Base-by-base conservation (phyloP, 2,888 invertebrate genomes). In the Linnaemya vulpina region DNA sequence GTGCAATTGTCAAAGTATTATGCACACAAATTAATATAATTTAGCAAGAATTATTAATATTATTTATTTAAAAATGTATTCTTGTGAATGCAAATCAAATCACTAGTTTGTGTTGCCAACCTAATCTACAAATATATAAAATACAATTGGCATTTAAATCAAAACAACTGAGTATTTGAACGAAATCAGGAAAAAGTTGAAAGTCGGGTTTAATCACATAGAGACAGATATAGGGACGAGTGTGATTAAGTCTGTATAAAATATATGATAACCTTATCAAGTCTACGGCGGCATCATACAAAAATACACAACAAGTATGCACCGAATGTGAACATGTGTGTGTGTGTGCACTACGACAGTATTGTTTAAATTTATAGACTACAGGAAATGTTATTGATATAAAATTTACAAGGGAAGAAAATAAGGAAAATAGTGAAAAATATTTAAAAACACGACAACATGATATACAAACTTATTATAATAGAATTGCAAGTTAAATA, bases 151-250 rank as follows among this genome's bases (percentile, higher is more conserved):
- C 79, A 77, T 79, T 79, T 63, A 30, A 73, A 67, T 80, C 53
- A 51, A 51, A 49, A 43, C 60, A 40, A 58, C 73, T 53, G n/a
- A 62, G 60, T 70, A 68, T 76, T 10, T 70, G 70, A 38, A 77
- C 40, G 76, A 81, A 81, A 81, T 63, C 68, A 81, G 77, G 68
- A 81, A 84, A 81, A 81, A 85, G 84, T 85, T 81, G 84, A 85
- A 85, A 77, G 70, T 78, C 81, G 68, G 49, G 77, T 85, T 85
- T 77, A 73, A 55, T 46, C 40, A 65, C 15, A 71, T 25, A 60
- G 53, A 40, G 43, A 38, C 46, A 46, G 2, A 22, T 51, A n/a
- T n/a, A 53, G 15, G 15, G 22, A 60, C 3, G 40, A 40, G 17
- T 67, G 25, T 25, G 67, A 67, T 58, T 82, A 46, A 60, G 38